A percentile compares a stretch with the other conserved stretches of the same genome.
These are phyloP conservation scores for Aegithalos caudatus DNA, from an alignment of 2,113 vertebrate species.

Conservation along the genomic window DNA sequence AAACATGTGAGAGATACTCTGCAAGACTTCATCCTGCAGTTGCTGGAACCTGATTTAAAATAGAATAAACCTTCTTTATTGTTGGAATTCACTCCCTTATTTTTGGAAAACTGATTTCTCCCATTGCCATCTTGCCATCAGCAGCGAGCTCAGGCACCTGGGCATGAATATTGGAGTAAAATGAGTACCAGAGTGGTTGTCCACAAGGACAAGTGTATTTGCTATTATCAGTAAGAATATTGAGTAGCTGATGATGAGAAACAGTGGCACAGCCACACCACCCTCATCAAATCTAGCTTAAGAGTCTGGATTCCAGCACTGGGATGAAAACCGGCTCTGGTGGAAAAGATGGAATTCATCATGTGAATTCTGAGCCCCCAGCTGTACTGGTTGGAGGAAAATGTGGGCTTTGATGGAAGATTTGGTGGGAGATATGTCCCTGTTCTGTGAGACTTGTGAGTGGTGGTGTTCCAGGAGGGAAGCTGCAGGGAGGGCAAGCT, in stretches of 20 bases:
- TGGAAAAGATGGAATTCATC: neutral
- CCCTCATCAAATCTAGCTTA: neutral
- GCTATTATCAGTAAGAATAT: neutral
- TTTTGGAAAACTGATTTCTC: neutral
- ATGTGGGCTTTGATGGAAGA: neutral
- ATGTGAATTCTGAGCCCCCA: neutral
- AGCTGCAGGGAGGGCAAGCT: neutral
- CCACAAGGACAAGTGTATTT: neutral
- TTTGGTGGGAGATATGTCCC: neutral
- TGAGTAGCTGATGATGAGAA: neutral
- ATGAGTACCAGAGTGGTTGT: neutral
- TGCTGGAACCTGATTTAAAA: neutral
- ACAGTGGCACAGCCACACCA: neutral
- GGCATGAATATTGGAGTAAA: neutral
- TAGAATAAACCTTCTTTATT: neutral
- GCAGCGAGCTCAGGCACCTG: neutral
- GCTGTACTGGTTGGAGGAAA: neutral
- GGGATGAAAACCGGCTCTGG: rapidly evolving
- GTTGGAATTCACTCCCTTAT: neutral
- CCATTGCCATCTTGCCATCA: neutral
- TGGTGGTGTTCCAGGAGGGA: neutral
- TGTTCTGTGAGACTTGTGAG: neutral
- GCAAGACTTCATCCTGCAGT: neutral
- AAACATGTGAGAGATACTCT: neutral
- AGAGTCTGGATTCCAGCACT: neutral